These are phyloP conservation scores for Ochropleura plecta DNA, from an alignment of 2,888 invertebrate species.

Conservation along the genomic window DNA sequence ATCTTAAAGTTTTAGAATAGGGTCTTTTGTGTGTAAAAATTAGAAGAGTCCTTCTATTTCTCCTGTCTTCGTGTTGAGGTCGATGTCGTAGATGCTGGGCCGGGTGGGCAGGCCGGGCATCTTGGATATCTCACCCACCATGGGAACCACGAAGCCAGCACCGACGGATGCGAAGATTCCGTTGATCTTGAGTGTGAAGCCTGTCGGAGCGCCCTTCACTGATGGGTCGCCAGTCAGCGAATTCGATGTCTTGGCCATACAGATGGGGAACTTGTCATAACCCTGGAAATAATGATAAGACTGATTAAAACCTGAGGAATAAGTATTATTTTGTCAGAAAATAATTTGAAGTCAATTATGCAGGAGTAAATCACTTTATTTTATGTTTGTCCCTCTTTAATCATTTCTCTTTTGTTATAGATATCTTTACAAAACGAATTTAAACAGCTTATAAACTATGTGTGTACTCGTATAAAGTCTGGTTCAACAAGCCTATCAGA, in stretches of 20 bases:
- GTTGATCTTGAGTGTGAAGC: constrained; percentile 96
- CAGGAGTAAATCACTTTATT: too few relatives aligned
- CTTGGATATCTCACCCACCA: constrained; percentile 97
- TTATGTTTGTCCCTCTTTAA: too few relatives aligned
- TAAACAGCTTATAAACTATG: too few relatives aligned
- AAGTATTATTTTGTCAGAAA: not conserved
- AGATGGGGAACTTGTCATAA: constrained; percentile 96
- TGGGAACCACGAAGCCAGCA: constrained; percentile 98
- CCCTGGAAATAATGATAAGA: constrained; percentile 90
- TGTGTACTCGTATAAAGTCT: too few relatives aligned
- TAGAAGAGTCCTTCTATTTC: constrained; percentile 98
- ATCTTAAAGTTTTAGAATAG: constrained; percentile 36
- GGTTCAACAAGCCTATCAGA: too few relatives aligned
- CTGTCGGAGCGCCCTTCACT: constrained; percentile 97
- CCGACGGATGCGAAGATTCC: constrained; percentile 98
- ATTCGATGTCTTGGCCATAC: constrained; percentile 99
- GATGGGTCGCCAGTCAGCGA: constrained; percentile 97
- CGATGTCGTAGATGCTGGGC: constrained; percentile 99
- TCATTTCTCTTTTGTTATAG: not conserved
- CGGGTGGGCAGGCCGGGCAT: constrained; percentile 99
- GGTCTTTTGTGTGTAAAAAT: constrained; percentile 16
- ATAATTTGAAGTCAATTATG: not conserved
- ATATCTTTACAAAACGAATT: too few relatives aligned
- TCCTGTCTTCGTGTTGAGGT: constrained; percentile 96
- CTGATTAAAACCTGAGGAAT: not conserved